phyloP scores from a whole-genome alignment of 2,797 vertebrate species.

The Tangara arthus region DNA sequence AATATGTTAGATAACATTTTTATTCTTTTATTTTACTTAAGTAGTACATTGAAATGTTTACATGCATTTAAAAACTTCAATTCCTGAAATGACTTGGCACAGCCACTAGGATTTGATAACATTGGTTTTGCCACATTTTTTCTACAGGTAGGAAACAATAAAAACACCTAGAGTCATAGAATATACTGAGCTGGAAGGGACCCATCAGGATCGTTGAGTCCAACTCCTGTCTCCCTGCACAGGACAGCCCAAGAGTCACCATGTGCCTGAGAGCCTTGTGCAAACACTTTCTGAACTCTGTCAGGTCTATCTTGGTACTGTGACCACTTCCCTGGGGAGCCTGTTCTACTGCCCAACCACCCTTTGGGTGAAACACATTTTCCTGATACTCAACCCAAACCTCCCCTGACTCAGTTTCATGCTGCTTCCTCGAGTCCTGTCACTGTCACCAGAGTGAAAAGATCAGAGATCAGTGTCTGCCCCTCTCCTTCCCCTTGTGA shows the following conservation, averaged over 20 bases:
- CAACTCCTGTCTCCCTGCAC: not conserved
- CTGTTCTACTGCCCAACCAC: not conserved
- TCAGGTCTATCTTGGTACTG: not conserved
- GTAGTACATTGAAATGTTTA: not conserved
- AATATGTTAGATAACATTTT: not conserved
- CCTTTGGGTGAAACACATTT: not conserved
- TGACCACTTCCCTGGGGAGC: not conserved
- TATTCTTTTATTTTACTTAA: not conserved
- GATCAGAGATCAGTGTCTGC: not conserved
- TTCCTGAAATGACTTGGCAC: not conserved
- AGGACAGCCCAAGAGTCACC: not conserved
- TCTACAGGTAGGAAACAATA: not conserved
- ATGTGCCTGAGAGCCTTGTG: not conserved
- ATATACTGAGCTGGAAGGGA: not conserved
- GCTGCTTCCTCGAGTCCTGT: not conserved
- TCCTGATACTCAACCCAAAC: not conserved
- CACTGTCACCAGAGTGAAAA: not conserved
- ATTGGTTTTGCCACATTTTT: not conserved
- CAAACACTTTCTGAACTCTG: not conserved
- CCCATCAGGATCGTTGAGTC: not conserved
- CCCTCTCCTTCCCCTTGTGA: not conserved
- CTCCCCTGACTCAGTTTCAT: not conserved
- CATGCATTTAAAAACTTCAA: not conserved
- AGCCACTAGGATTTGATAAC: not conserved
- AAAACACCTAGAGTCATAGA: not conserved